These are phyloP conservation scores for Tetrao urogallus DNA, from an alignment of 2,113 vertebrate species.

Conservation along the genomic window DNA sequence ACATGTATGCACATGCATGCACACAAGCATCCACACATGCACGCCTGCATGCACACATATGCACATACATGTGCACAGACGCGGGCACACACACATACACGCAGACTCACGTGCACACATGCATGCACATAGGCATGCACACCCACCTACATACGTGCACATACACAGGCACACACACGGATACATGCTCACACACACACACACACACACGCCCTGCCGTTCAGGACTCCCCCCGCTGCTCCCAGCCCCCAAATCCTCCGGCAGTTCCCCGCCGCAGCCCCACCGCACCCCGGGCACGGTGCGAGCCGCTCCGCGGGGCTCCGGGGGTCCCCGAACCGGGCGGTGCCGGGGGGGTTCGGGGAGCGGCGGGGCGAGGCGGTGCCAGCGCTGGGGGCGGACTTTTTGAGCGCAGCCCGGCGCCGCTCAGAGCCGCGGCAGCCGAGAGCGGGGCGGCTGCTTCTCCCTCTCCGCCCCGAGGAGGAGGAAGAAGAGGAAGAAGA, in stretches of 20 bases:
- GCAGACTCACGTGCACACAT: not conserved
- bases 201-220: not conserved
- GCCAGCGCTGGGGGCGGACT: slow-evolving; percentile 64
- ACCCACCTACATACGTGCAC: not conserved
- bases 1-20: not conserved
- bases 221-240: not conserved
- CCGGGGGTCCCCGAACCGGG: not conserved
- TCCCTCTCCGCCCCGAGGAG: slow-evolving; percentile 77
- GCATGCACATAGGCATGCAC: not conserved
- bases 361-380: slow-evolving; percentile 41
- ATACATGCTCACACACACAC: too few relatives aligned
- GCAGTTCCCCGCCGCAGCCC: not conserved
- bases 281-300: not conserved
- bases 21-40: too few relatives aligned
- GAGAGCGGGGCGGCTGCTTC: slow-evolving; percentile 72
- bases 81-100: too few relatives aligned
- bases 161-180: too few relatives aligned
- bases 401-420: slow-evolving; percentile 24
- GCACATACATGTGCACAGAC: too few relatives aligned
- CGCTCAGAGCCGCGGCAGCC: slow-evolving; percentile 56
- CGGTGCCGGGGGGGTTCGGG: not conserved
- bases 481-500: slow-evolving; percentile 33
- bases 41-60: too few relatives aligned
- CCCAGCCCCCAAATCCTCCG: not conserved
- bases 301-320: too few relatives aligned